These are phyloP conservation scores for Rhineura floridana DNA, from an alignment of 2,113 vertebrate species.

Conservation along the genomic window DNA sequence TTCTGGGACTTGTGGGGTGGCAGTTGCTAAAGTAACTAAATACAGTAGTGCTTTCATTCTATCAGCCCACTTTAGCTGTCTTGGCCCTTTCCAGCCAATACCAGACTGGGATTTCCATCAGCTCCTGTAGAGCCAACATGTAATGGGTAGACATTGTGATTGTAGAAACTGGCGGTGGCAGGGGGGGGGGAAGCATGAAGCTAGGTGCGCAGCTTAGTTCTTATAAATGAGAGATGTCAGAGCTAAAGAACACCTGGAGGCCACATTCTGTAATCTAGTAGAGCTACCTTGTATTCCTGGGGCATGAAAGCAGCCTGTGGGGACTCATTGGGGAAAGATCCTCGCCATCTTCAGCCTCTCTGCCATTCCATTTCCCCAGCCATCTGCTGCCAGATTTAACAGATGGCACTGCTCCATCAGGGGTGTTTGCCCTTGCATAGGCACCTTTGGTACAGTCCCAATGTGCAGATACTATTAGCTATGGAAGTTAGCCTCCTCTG, in stretches of 20 bases:
- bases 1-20: slow-evolving; percentile 54
- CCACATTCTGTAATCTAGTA: not conserved
- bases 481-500: not conserved
- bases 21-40: slow-evolving; percentile 80
- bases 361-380: not conserved
- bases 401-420: not conserved
- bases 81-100: not conserved
- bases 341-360: not conserved
- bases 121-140: not conserved
- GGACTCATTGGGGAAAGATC: not conserved
- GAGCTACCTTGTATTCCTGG: not conserved
- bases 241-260: not conserved
- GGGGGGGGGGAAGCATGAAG: not conserved
- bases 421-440: not conserved
- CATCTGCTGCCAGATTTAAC: not conserved
- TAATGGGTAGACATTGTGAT: not conserved
- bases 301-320: not conserved
- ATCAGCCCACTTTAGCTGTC: too few relatives aligned
- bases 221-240: not conserved
- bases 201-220: not conserved
- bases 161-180: not conserved
- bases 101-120: not conserved
- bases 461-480: not conserved
- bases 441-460: not conserved
- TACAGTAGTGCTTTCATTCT: slow-evolving; percentile 53